These are phyloP conservation scores for Syngnathus typhle DNA, from an alignment of 2,113 vertebrate species.

Conservation along the genomic window DNA sequence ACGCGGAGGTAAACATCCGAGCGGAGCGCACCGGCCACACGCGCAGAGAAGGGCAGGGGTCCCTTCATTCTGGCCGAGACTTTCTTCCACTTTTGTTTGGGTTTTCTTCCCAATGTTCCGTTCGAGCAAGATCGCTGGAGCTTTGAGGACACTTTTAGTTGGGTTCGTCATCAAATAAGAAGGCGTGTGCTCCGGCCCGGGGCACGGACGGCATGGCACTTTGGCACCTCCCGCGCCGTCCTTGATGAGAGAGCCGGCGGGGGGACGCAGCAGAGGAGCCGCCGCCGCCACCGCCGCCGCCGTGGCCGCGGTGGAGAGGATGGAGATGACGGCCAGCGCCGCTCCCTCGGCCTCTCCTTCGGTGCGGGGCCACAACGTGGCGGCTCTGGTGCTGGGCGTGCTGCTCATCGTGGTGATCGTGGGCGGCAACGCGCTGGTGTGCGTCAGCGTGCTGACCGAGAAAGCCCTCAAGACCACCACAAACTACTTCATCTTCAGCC, in stretches of 20 bases:
- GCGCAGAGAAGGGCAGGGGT: not conserved
- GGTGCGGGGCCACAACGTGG: conserved; percentile 60
- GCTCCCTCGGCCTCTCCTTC: conserved; percentile 11
- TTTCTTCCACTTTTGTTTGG: not conserved
- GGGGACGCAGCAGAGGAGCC: conserved; percentile 32
- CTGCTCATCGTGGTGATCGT: conserved; percentile 81
- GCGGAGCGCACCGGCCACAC: not conserved
- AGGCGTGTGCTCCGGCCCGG: conserved; percentile 17
- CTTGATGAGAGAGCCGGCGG: conserved; percentile 44
- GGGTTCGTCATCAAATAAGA: not conserved
- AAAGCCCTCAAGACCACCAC: conserved; percentile 90
- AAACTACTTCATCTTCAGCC: conserved; percentile 93
- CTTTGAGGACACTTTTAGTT: not conserved
- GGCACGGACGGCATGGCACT: conserved; percentile 11
- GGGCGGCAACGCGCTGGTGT: conserved; percentile 87
- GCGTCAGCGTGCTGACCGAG: conserved; percentile 85
- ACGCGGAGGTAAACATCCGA: conserved; percentile 13
- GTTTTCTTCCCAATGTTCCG: not conserved
- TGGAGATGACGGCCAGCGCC: conserved; percentile 65
- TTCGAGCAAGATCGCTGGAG: not conserved
- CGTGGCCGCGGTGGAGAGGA: not conserved
- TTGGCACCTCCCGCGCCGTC: conserved; percentile 11
- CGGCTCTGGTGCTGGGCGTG: conserved; percentile 78
- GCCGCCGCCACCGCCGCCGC: conserved; percentile 26
- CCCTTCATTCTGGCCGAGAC: too few relatives aligned